Evolutionary conservation across 1,140 invertebrate species (phyloP).

Genomic region (Lepidurus couesii): DNA sequence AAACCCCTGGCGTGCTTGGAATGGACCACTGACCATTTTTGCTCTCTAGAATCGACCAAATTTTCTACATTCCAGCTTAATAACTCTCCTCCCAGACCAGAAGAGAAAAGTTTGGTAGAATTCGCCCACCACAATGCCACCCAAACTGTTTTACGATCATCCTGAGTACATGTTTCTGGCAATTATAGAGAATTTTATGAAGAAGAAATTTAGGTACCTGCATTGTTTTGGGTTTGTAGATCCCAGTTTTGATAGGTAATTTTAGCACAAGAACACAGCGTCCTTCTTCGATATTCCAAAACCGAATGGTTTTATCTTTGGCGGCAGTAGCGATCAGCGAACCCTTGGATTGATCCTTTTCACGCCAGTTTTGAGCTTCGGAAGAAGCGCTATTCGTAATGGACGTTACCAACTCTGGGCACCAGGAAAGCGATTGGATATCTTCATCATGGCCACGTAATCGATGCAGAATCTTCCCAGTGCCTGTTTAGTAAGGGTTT

Average conservation of each 20-base stretch:
- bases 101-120: constrained; percentile 47
- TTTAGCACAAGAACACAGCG: constrained; percentile 37
- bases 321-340: constrained; percentile 40
- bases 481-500: constrained; percentile 43
- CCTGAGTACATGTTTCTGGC: constrained; percentile 34
- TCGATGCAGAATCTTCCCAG: constrained; percentile 56
- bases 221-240: constrained; percentile 39
- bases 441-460: constrained; percentile 65
- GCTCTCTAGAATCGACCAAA: constrained; percentile 35
- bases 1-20: constrained; percentile 49
- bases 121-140: constrained; percentile 53
- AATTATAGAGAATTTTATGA: no score
- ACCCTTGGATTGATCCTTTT: constrained; percentile 37
- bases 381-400: constrained; percentile 44
- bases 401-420: constrained; percentile 49
- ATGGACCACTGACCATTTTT: constrained; percentile 47
- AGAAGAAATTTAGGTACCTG: neutral
- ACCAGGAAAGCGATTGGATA: constrained; percentile 64
- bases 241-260: constrained; percentile 38
- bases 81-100: constrained; percentile 50
- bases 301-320: constrained; percentile 40
- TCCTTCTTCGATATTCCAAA: constrained; percentile 41
- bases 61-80: constrained; percentile 47
- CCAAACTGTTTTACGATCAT: constrained; percentile 40
- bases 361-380: constrained; percentile 35